A percentile compares a stretch with the other conserved stretches of the same genome.
Evolutionary conservation across 1,140 invertebrate species (phyloP).

Genomic region (Drosophila nigromelanica): DNA sequence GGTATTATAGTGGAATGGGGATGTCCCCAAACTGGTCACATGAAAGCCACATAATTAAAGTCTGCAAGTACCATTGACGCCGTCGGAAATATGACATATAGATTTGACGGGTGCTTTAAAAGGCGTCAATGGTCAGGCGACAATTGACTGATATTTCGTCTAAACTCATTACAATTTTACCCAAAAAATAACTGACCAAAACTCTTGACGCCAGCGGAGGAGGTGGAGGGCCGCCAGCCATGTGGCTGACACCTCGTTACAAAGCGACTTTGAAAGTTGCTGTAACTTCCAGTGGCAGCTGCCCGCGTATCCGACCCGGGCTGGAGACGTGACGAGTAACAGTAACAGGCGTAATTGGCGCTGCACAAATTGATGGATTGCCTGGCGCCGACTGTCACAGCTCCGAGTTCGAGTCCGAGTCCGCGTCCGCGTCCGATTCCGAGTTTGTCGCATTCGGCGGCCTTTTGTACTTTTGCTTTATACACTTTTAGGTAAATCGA

Average conservation of each 20-base stretch:
- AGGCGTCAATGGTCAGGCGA: slow-evolving; percentile 43
- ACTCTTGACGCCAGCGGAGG: slow-evolving; percentile 23
- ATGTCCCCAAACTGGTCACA: slow-evolving; percentile 4
- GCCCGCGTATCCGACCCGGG: neutral
- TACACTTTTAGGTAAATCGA: slow-evolving; percentile 62
- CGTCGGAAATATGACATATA: slow-evolving; percentile 38
- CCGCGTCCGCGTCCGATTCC: slow-evolving; percentile 12
- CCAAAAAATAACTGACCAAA: slow-evolving; percentile 38
- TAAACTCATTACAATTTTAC: slow-evolving; percentile 38
- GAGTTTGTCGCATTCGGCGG: slow-evolving; percentile 48
- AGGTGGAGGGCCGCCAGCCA: neutral
- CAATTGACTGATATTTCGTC: slow-evolving; percentile 40
- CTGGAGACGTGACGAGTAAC: slow-evolving; percentile 70
- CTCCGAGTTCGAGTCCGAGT: slow-evolving; percentile 25
- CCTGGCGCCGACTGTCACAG: slow-evolving; percentile 73
- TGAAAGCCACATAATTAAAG: slow-evolving; percentile 16
- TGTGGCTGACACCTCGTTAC: slow-evolving; percentile 26
- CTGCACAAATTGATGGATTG: slow-evolving; percentile 76
- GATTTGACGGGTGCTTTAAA: slow-evolving; percentile 35
- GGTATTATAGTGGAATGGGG: neutral
- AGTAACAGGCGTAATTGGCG: slow-evolving; percentile 74
- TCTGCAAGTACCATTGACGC: slow-evolving; percentile 24
- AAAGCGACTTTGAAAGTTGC: slow-evolving; percentile 24
- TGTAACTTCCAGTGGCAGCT: slow-evolving; percentile 31
- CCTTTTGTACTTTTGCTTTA: slow-evolving; percentile 62